A percentile compares a stretch with the other conserved stretches of the same genome.
phyloP scores from a whole-genome alignment of 2,797 vertebrate genomes.

The Anisognathus igniventris region DNA sequence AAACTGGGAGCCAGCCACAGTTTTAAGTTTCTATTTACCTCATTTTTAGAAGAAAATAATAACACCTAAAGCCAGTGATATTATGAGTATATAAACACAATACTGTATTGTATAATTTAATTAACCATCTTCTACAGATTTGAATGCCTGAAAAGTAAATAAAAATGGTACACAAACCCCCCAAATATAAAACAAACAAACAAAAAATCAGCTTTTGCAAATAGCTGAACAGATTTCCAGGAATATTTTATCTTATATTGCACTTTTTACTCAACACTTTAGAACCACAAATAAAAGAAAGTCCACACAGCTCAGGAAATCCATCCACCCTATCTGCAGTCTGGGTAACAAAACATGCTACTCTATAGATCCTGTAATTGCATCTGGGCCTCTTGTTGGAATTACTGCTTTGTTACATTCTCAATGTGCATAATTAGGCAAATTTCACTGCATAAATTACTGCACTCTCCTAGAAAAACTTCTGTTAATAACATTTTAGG shows the following conservation, averaged over 20 bases:
- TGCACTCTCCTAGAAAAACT: background rate
- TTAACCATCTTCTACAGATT: background rate
- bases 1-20: background rate
- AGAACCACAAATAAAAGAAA: background rate
- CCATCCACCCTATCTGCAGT: background rate
- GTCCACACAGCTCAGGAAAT: background rate
- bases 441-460: background rate
- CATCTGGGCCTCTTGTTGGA: background rate
- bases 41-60: background rate
- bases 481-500: background rate
- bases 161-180: background rate
- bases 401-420: background rate
- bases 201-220: background rate
- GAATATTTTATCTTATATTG: background rate
- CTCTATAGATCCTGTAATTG: background rate
- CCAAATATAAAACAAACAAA: background rate
- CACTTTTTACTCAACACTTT: background rate
- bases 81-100: background rate
- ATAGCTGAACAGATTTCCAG: background rate
- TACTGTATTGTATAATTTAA: background rate
- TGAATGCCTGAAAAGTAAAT: background rate
- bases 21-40: background rate
- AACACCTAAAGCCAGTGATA: background rate
- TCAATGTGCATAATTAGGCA: background rate
- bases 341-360: background rate